These are phyloP conservation scores for Aphidius gifuensis DNA, from an alignment of 1,140 invertebrate genomes.

Conservation along the genomic window DNA sequence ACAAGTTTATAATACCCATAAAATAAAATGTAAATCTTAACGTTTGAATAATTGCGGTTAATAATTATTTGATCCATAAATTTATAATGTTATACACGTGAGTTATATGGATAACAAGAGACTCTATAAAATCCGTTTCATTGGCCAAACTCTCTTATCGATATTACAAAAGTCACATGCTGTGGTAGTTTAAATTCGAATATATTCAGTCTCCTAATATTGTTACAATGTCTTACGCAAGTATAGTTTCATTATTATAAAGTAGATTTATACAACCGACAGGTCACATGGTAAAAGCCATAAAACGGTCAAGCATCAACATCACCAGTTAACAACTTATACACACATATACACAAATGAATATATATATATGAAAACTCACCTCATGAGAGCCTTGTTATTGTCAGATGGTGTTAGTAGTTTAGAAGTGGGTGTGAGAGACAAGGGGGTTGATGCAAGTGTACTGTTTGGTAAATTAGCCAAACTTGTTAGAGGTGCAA, in stretches of 20 bases:
- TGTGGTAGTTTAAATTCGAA: neutral
- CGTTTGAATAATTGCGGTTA: too few species aligned
- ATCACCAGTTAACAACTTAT: neutral
- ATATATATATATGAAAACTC: constrained; percentile 17
- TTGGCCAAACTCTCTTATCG: too few species aligned
- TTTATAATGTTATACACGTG: too few species aligned
- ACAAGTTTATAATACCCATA: too few species aligned
- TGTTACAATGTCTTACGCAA: constrained; percentile 9
- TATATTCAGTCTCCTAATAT: neutral
- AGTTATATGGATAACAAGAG: too few species aligned
- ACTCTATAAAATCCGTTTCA: too few species aligned
- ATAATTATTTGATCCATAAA: too few species aligned
- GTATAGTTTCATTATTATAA: neutral
- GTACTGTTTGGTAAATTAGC: constrained; percentile 51
- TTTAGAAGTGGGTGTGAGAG: constrained; percentile 50
- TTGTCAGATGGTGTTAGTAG: constrained; percentile 46
- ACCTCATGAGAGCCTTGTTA: constrained; percentile 53
- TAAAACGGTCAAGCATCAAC: too few species aligned
- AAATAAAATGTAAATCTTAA: too few species aligned
- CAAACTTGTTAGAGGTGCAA: constrained; percentile 52
- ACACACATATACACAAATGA: neutral
- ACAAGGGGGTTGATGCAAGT: constrained; percentile 49
- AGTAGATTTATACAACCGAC: too few species aligned
- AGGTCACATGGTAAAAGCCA: too few species aligned
- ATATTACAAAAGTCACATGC: too few species aligned